Evolutionary conservation across 2,797 vertebrate genomes (phyloP).

Genomic region (Onychomys leucogaster): DNA sequence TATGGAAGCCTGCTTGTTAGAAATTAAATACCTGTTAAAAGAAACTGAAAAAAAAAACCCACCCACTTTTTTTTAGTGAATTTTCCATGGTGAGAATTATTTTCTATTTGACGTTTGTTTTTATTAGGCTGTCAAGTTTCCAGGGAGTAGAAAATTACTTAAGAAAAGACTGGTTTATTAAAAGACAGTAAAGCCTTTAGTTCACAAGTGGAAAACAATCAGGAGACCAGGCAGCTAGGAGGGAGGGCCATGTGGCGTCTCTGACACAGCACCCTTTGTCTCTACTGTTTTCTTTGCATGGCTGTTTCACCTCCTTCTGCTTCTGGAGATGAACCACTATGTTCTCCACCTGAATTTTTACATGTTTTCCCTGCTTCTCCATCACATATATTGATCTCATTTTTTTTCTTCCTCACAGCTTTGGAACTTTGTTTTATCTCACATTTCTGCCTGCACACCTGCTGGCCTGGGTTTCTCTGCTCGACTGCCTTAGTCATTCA

Average conservation of each 20-base stretch:
- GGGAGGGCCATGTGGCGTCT: background rate
- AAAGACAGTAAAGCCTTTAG: slow-evolving; percentile 42
- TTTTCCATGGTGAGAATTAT: slow-evolving; percentile 60
- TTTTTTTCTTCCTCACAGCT: background rate
- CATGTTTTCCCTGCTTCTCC: background rate
- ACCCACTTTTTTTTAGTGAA: background rate
- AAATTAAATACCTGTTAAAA: slow-evolving; percentile 66
- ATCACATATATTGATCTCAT: background rate
- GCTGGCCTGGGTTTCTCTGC: background rate
- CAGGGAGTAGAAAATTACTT: slow-evolving; percentile 49
- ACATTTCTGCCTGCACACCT: background rate
- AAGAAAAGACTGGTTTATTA: slow-evolving; percentile 46
- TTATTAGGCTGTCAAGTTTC: background rate
- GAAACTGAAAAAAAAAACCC: slow-evolving; percentile 1
- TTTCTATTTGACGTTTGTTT: slow-evolving; percentile 64
- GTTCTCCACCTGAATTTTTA: background rate
- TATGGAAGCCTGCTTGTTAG: background rate
- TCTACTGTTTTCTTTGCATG: background rate
- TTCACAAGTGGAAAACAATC: background rate
- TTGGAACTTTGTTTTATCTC: background rate
- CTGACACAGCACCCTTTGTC: rapidly evolving
- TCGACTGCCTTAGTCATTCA: background rate
- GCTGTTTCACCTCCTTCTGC: background rate
- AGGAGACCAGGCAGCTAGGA: background rate
- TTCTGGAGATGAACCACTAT: background rate